Conservation (phyloP, 1,140 invertebrate genomes). For the Tribolium madens region DNA sequence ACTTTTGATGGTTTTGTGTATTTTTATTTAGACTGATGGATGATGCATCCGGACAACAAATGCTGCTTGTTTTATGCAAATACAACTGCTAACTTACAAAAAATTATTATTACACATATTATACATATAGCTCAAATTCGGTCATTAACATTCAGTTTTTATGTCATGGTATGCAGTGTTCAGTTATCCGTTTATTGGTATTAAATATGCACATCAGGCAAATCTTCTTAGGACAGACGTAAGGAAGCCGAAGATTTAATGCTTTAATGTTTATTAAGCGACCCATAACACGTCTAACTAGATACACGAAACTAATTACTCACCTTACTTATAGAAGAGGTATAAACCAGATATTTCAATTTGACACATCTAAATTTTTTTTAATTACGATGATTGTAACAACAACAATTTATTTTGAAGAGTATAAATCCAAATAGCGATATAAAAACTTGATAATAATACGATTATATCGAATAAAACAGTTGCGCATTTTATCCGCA, state of each 20-base stretch:
- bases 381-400: too few relatives aligned
- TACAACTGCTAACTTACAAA: background rate
- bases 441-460: too few relatives aligned
- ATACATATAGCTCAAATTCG: too few relatives aligned
- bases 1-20: constrained; percentile 18
- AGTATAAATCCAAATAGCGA: too few relatives aligned
- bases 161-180: background rate
- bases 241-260: background rate
- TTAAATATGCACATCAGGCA: constrained; percentile 14
- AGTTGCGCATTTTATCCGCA: too few relatives aligned
- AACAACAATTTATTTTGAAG: too few relatives aligned
- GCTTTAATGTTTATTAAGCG: constrained; percentile 12
- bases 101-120: too few relatives aligned
- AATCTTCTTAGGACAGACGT: background rate
- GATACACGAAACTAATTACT: background rate
- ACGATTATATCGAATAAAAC: too few relatives aligned
- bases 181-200: background rate
- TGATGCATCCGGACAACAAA: background rate
- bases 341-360: background rate
- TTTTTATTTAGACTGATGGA: constrained; percentile 32
- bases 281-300: background rate
- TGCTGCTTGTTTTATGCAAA: background rate
- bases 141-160: background rate
- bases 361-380: too few relatives aligned
- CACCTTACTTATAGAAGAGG: background rate